These are phyloP conservation scores for Paramuricea clavata DNA, from an alignment of 92 coral and sea anemone genomes.

Conservation along the genomic window DNA sequence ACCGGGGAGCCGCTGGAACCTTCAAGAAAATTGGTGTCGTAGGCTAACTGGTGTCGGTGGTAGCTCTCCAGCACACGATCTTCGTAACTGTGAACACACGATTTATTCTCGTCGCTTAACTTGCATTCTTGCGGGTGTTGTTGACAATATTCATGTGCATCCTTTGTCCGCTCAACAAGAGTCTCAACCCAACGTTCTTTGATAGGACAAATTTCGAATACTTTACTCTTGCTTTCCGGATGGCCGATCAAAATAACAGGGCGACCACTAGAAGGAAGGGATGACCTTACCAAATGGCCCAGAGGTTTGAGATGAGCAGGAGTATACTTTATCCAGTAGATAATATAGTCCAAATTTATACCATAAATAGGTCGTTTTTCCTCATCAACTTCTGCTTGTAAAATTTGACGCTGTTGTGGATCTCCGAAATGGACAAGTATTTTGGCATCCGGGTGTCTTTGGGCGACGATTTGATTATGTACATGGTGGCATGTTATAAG, in stretches of 20 bases:
- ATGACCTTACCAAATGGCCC: background rate
- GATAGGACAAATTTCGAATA: background rate
- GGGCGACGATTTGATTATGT: background rate
- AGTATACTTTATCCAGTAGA: background rate
- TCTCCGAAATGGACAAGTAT: background rate
- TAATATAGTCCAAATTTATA: background rate
- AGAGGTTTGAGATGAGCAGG: background rate
- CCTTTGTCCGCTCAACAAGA: background rate
- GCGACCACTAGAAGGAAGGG: background rate
- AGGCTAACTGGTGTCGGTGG: background rate
- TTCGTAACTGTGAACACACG: background rate
- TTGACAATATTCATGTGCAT: background rate
- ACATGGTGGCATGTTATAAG: background rate
- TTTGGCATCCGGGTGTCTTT: background rate
- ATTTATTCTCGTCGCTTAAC: background rate
- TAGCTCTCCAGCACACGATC: background rate
- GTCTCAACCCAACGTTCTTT: background rate
- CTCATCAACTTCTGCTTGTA: background rate
- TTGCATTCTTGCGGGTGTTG: background rate
- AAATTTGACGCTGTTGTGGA: background rate
- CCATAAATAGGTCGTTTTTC: background rate
- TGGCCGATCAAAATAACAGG: background rate
- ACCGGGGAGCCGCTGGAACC: constrained; percentile 20
- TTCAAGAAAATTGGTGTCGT: constrained; percentile 4
- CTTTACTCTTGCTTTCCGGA: background rate